Evolutionary conservation across 2,113 vertebrate species (phyloP).

Genomic region (Heloderma charlesbogerti): DNA sequence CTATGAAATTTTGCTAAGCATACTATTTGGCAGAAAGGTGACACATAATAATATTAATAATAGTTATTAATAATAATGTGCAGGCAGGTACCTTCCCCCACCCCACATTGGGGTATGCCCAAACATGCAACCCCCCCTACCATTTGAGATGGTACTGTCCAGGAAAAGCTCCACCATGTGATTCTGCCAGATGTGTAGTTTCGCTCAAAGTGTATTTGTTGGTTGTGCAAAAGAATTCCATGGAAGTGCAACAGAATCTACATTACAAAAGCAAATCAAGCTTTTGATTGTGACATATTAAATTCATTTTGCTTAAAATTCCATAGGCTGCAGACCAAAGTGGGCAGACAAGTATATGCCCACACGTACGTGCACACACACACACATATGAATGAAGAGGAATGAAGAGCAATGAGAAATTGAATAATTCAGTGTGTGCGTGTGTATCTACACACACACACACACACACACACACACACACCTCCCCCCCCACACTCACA

Average conservation of each 20-base stretch:
- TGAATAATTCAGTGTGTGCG: too few species aligned
- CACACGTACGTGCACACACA: background rate
- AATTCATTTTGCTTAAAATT: conserved; percentile 70
- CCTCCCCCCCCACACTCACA: background rate
- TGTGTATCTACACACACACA: too few species aligned
- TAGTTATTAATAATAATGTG: too few species aligned
- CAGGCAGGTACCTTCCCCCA: too few species aligned
- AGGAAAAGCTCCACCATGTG: background rate
- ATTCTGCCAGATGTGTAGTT: background rate
- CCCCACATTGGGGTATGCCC: background rate
- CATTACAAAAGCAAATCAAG: conserved; percentile 49
- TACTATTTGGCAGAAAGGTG: too few species aligned
- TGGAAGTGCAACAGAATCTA: conserved; percentile 25
- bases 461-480: too few species aligned
- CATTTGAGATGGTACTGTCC: conserved; percentile 46
- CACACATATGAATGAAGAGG: too few species aligned
- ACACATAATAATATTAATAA: too few species aligned
- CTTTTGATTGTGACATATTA: conserved; percentile 45
- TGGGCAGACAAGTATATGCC: too few species aligned
- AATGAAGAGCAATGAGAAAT: background rate
- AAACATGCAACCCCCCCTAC: background rate
- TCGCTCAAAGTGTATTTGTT: background rate
- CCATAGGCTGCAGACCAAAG: too few species aligned
- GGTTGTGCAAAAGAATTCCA: conserved; percentile 46
- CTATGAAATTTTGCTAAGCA: too few species aligned